Base-by-base conservation (phyloP, 92 coral and sea anemone species). In the Palythoa caribaeorum region DNA sequence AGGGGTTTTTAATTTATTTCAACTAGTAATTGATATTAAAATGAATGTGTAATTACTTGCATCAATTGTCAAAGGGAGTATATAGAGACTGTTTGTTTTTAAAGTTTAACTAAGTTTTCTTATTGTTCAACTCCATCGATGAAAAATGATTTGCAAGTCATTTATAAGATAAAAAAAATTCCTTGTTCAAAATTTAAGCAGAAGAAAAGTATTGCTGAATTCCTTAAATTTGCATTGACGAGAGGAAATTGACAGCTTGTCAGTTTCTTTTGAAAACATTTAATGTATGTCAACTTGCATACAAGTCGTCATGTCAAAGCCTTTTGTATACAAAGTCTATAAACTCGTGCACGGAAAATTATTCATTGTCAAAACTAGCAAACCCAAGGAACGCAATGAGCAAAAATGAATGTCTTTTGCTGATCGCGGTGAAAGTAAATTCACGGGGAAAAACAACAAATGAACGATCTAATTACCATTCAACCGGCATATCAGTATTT, bases 231-330 rank as follows among this genome's bases (percentile, higher is more conserved):
- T 71, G 28, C 28, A 66, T 11, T 81, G 72, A 47, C 19, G 20
- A 20, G 75, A 65, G 28, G 73, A 39, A 65, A 47, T n/a, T 81
- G 76, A 66, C 86, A 68, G 47, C 73, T 60, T 62, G 84, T 60
- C 84, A 79, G 10, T 60, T 79, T 79, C 84, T 63, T 55, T 78
- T 40, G 54, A 16, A 54, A 73, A 4, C 21, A 37, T 44, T 73
- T 47, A 28, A 68, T 73, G 48, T 35, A 21, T 36, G 5, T 3
- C 3, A 77, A 14, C 68, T 21, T 54, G n/a, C 21, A 77, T 35
- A 77, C 68, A 77, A 35, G 68, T 17, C 66, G 48, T 76, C 19
- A 60, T 48, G 79, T 50, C 79, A 50, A 76, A 76, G 11, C 57
- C 79, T 74, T 74, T 39, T 74, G 13, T 74, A 20, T 48, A 50